Evolutionary conservation across 92 coral and sea anemone genomes (phyloP).

Genomic region (Palythoa heliodiscus): DNA sequence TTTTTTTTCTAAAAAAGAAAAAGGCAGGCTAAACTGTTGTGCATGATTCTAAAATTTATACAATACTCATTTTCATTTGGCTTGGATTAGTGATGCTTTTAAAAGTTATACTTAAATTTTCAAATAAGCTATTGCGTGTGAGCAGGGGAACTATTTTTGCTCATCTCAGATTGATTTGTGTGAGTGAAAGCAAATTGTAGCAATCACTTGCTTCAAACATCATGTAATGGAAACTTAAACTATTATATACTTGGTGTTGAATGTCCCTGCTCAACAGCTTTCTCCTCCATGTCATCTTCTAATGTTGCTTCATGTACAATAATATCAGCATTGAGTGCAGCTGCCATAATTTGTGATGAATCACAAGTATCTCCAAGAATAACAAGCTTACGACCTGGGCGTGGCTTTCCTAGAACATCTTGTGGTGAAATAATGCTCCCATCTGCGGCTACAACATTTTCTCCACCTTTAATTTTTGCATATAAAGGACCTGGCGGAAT

Average conservation of each 20-base stretch:
- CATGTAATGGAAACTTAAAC: no score
- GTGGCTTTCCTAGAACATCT: conserved; percentile 81
- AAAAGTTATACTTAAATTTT: no score
- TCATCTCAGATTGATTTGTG: no score
- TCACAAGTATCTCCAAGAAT: conserved; percentile 93
- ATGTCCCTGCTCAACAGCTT: conserved; percentile 88
- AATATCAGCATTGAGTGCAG: conserved; percentile 78
- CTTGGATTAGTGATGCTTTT: no score
- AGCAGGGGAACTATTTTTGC: no score
- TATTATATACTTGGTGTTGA: conserved; percentile 88
- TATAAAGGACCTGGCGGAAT: conserved; percentile 95
- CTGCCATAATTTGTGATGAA: conserved; percentile 60
- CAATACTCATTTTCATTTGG: neutral
- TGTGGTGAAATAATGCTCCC: conserved; percentile 71
- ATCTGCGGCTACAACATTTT: conserved; percentile 67
- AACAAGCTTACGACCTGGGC: conserved; percentile 87
- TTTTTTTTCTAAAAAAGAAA: no score
- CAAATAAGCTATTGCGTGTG: no score
- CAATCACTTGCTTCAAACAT: no score
- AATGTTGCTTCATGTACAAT: conserved; percentile 94
- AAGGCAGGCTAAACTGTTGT: no score
- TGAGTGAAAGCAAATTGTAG: no score
- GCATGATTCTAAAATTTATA: no score
- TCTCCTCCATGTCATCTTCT: conserved; percentile 82
- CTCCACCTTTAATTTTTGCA: conserved; percentile 87